phyloP scores from a whole-genome alignment of 2,888 invertebrate genomes.

The Iselma pallidipennis region DNA sequence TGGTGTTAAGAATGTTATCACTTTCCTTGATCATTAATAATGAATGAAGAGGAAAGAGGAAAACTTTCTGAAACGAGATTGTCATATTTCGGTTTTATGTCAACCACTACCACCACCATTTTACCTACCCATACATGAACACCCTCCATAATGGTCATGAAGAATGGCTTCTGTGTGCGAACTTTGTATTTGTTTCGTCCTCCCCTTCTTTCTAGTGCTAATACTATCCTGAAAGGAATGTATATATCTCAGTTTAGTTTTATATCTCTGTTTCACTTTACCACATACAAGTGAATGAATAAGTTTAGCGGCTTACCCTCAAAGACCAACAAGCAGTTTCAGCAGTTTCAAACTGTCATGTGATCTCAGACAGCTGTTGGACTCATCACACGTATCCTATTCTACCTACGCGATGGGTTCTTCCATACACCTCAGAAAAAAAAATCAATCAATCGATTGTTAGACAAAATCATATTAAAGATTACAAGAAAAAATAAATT shows the following conservation, averaged over 20 bases:
- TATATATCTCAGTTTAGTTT: slow-evolving; percentile 2
- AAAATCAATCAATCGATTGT: background rate
- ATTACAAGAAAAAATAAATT: background rate
- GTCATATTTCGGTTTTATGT: slow-evolving; percentile 23
- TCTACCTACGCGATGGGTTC: slow-evolving; percentile 18
- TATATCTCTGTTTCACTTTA: slow-evolving; percentile 24
- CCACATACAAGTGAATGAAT: slow-evolving; percentile 1
- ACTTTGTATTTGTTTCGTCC: slow-evolving; percentile 36
- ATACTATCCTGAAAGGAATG: slow-evolving; percentile 25
- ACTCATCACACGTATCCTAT: slow-evolving; percentile 31
- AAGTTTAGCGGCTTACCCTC: slow-evolving; percentile 11
- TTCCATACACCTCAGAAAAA: background rate
- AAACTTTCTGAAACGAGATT: background rate
- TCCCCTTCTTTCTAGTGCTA: slow-evolving; percentile 17
- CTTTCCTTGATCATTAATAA: background rate
- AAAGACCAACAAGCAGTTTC: slow-evolving; percentile 27
- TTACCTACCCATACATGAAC: slow-evolving; percentile 31
- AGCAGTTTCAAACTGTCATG: slow-evolving; percentile 33
- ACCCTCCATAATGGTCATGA: slow-evolving; percentile 34
- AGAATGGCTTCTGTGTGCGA: slow-evolving; percentile 41
- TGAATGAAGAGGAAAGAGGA: background rate
- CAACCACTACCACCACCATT: slow-evolving; percentile 43
- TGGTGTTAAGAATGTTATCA: background rate
- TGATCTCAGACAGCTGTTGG: slow-evolving; percentile 39
- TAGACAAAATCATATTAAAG: no score